A percentile compares a stretch with the other conserved stretches of the same genome.
Evolutionary conservation across 35 echinoderm and acorn worm genomes (phyloP).

Genomic region (Apostichopus japonicus): DNA sequence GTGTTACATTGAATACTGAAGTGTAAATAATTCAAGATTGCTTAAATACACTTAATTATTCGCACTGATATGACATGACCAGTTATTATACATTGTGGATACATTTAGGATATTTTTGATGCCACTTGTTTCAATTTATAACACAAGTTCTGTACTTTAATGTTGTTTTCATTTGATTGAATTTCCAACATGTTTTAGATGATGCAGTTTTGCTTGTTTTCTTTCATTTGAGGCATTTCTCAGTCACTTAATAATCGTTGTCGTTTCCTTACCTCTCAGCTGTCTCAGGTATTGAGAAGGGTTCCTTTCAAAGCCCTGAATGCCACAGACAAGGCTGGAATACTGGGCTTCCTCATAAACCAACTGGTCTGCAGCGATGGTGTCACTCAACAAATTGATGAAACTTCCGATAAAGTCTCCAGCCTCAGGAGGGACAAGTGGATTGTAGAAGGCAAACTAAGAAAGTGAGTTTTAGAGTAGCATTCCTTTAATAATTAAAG

Average conservation of each 20-base stretch:
- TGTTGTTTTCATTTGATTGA: too few relatives aligned
- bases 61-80: too few relatives aligned
- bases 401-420: conserved; percentile 84
- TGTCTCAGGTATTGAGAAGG: conserved; percentile 57
- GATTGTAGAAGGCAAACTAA: conserved; percentile 96
- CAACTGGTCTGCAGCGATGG: conserved; percentile 88
- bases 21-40: too few relatives aligned
- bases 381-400: conserved; percentile 86
- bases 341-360: conserved; percentile 96
- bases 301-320: conserved; percentile 84
- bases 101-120: too few relatives aligned
- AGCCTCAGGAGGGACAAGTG: conserved; percentile 94
- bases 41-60: too few relatives aligned
- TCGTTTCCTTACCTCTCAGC: conserved; percentile 14
- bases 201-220: not conserved
- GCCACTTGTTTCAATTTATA: too few relatives aligned
- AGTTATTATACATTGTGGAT: too few relatives aligned
- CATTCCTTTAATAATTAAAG: not conserved
- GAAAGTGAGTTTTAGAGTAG: conserved; percentile 78
- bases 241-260: too few relatives aligned
- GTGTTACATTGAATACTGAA: too few relatives aligned
- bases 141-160: too few relatives aligned
- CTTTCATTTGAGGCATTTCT: not conserved
- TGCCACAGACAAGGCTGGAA: conserved; percentile 83
- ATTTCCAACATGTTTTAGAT: too few relatives aligned